phyloP scores from a whole-genome alignment of 2,113 vertebrate genomes.

The Miniopterus natalensis region DNA sequence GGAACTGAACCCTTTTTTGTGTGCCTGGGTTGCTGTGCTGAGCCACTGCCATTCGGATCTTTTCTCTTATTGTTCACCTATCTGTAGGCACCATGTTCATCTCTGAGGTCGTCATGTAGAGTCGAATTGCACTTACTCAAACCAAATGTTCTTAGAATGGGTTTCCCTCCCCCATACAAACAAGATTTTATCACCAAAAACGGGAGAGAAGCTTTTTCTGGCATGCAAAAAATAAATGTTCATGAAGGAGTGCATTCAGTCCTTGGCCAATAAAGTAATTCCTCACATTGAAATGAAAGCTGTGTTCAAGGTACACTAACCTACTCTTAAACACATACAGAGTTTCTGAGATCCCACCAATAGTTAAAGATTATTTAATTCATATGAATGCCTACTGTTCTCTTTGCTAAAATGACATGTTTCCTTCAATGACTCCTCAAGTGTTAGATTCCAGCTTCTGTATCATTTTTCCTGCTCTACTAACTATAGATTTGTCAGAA shows the following conservation, averaged over 20 bases:
- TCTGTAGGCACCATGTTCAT: neutral
- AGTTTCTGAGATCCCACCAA: neutral
- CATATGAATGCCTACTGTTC: neutral
- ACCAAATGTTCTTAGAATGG: neutral
- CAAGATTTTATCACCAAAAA: neutral
- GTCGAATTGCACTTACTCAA: neutral
- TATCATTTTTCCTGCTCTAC: neutral
- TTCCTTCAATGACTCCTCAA: neutral
- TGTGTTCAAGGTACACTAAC: neutral
- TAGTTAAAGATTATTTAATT: slow-evolving; percentile 28
- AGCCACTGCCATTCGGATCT: neutral
- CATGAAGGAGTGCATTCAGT: neutral
- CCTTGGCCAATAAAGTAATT: neutral
- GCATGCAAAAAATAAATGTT: neutral
- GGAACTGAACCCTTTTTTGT: too few relatives aligned
- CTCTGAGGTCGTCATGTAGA: neutral
- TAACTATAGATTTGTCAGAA: neutral
- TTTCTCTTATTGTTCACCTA: neutral
- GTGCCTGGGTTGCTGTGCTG: neutral
- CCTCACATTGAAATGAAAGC: neutral
- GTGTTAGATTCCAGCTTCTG: neutral
- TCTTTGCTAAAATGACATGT: neutral
- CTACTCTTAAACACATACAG: neutral
- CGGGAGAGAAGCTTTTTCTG: neutral
- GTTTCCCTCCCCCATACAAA: neutral